phyloP scores from a whole-genome alignment of 2,797 vertebrate genomes.

The Allobates femoralis region DNA sequence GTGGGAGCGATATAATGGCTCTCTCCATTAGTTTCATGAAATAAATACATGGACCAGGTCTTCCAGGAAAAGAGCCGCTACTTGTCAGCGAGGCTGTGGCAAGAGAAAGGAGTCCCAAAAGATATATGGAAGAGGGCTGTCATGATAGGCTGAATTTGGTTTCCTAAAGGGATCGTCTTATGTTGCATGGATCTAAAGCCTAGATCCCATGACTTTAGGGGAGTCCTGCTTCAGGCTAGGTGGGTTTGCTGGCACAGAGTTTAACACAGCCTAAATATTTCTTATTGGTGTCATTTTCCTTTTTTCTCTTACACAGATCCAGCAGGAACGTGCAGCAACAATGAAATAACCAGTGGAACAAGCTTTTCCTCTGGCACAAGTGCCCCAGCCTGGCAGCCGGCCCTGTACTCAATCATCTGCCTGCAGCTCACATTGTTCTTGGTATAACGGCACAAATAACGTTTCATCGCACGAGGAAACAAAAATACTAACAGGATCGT shows the following conservation, averaged over 20 bases:
- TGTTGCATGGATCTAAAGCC: too few relatives aligned
- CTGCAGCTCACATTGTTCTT: conserved; percentile 17
- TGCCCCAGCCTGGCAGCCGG: neutral
- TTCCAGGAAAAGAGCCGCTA: too few relatives aligned
- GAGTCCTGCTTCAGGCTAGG: too few relatives aligned
- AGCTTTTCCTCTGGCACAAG: neutral
- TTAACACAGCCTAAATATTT: neutral
- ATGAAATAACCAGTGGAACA: neutral
- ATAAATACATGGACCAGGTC: too few relatives aligned
- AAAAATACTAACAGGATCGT: neutral
- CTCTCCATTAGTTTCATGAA: too few relatives aligned
- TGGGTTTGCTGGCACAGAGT: neutral
- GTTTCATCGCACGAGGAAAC: neutral
- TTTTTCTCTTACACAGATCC: conserved; percentile 45
- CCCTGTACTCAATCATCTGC: neutral
- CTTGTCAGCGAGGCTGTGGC: too few relatives aligned
- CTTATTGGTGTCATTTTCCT: neutral
- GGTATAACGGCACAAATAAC: neutral
- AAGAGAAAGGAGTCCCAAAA: too few relatives aligned
- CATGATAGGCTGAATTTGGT: too few relatives aligned
- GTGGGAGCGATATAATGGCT: too few relatives aligned
- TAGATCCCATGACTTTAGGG: too few relatives aligned
- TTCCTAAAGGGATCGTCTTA: too few relatives aligned
- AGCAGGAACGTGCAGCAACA: conserved; percentile 22
- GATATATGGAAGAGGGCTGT: too few relatives aligned